Evolutionary conservation across 2,113 vertebrate genomes (phyloP).

Genomic region (Rattus rattus): DNA sequence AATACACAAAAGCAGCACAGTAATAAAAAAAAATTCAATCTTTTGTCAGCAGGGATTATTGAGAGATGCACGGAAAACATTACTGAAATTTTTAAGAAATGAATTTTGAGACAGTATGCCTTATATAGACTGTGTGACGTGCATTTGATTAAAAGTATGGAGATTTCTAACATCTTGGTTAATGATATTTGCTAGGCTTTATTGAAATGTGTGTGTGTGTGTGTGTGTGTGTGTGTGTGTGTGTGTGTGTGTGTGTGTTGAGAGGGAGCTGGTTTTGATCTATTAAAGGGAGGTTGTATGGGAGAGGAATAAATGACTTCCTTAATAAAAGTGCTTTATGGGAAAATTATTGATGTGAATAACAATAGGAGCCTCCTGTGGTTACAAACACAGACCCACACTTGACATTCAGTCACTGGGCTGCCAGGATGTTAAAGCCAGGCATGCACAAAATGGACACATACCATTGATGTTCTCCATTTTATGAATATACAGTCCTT

Average conservation of each 20-base stretch:
- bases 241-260: too few species aligned
- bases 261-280: not conserved
- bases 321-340: constrained; percentile 41
- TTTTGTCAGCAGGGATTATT: constrained; percentile 47
- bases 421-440: not conserved
- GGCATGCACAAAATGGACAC: not conserved
- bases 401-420: not conserved
- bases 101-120: not conserved
- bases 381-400: not conserved
- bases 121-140: constrained; percentile 6
- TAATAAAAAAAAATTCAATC: constrained; percentile 39
- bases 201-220: not conserved
- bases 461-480: not conserved
- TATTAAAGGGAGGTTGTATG: not conserved
- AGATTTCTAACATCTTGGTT: constrained; percentile 41
- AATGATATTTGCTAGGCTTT: constrained; percentile 40
- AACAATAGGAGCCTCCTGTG: not conserved
- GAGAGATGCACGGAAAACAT: constrained; percentile 40
- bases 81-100: constrained; percentile 22
- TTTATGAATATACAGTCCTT: constrained; percentile 34
- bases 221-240: too few species aligned
- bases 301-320: constrained; percentile 44
- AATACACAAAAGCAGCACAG: constrained; percentile 1
- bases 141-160: constrained; percentile 32
- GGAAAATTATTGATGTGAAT: constrained; percentile 33